Percentiles rank a stretch among this genome's conserved stretches.
These are phyloP conservation scores for Sepiola atlantica DNA, from an alignment of 2,888 invertebrate genomes.

Conservation along the genomic window DNA sequence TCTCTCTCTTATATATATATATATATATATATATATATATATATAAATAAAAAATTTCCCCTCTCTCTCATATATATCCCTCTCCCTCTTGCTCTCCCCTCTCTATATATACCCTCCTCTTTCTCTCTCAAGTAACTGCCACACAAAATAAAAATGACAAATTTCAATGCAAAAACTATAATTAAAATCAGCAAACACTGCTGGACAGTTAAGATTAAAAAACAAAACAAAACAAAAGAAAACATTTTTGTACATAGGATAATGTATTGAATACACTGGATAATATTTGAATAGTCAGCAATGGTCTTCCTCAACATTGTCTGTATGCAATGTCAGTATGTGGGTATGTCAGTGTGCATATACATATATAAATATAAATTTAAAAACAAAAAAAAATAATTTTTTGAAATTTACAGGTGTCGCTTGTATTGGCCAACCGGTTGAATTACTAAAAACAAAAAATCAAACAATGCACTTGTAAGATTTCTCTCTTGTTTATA, in stretches of 20 bases:
- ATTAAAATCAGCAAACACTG: slow-evolving; percentile 6
- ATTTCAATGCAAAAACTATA: slow-evolving; percentile 32
- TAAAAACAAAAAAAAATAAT: not conserved
- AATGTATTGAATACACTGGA: not conserved
- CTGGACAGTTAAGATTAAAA: slow-evolving; percentile 32
- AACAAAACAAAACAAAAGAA: no score
- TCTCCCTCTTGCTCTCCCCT: no score
- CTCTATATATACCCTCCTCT: no score
- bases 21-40: no score
- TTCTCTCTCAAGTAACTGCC: not conserved
- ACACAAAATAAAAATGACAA: not conserved
- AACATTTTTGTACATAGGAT: slow-evolving; percentile 1
- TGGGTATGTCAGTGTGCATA: not conserved
- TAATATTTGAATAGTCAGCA: slow-evolving; percentile 15
- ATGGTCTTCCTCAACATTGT: slow-evolving; percentile 18
- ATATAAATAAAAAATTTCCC: no score
- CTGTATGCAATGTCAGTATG: not conserved
- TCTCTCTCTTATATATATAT: no score
- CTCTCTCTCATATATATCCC: no score
- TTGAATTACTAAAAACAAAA: slow-evolving; percentile 8
- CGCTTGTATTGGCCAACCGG: not conserved
- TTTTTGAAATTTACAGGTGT: not conserved
- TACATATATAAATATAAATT: not conserved
- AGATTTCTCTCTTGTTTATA: not conserved
- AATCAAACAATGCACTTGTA: not conserved